Conservation (phyloP, 2,888 invertebrate genomes). For the Geophilus truncorum region DNA sequence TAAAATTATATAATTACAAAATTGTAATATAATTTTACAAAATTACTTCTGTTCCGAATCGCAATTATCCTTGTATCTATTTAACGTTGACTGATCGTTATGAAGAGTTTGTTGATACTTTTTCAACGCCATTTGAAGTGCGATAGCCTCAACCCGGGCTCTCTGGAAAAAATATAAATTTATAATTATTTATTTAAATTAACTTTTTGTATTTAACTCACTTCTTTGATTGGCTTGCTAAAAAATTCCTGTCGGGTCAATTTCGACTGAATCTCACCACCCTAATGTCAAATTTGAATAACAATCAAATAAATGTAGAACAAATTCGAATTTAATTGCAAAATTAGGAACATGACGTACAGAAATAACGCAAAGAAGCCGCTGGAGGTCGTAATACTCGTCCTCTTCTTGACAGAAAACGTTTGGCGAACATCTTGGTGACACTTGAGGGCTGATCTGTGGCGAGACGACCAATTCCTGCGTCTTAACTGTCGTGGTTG, state of each 20-base stretch:
- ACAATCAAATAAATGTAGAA: neutral
- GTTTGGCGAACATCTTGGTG: neutral
- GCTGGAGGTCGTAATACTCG: constrained; percentile 1
- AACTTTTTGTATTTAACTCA: neutral
- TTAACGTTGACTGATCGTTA: neutral
- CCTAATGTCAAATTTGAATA: neutral
- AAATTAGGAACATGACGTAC: too few relatives aligned
- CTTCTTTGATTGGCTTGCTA: neutral
- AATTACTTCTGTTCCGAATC: neutral
- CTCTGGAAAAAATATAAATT: neutral
- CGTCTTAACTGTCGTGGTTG: neutral
- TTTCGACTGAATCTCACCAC: neutral
- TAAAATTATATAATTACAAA: neutral
- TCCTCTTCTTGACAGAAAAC: neutral
- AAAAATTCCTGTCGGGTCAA: neutral
- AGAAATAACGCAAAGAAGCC: neutral
- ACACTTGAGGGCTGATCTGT: neutral
- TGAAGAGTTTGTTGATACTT: neutral
- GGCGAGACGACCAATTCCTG: neutral
- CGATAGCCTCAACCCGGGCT: neutral
- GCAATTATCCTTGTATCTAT: neutral
- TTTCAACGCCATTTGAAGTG: neutral
- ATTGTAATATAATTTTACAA: neutral
- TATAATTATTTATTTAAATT: neutral
- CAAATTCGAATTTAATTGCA: too few relatives aligned